Evolutionary conservation across 1,140 invertebrate genomes (phyloP).

Genomic region (Caenorhabditis briggsae): DNA sequence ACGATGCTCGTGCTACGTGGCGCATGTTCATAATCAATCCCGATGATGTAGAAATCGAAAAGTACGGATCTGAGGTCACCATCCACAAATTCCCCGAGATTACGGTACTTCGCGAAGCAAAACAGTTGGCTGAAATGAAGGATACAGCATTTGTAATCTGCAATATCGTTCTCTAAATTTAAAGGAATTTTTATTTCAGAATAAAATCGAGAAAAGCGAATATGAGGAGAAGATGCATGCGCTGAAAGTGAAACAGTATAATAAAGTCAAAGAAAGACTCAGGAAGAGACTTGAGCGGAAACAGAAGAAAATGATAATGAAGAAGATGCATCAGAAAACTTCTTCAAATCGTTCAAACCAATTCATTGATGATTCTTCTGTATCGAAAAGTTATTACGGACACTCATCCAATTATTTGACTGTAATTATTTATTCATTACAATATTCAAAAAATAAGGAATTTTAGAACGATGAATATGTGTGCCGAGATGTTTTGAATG

Average conservation of each 20-base stretch:
- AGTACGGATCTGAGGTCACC: slow-evolving; percentile 28
- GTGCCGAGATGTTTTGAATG: background rate
- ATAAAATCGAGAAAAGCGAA: slow-evolving; percentile 30
- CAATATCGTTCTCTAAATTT: background rate
- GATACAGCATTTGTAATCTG: background rate
- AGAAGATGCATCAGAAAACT: background rate
- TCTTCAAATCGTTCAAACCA: background rate
- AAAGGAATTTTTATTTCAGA: background rate
- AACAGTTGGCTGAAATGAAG: slow-evolving; percentile 20
- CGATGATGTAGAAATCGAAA: slow-evolving; percentile 10
- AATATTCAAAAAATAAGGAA: background rate
- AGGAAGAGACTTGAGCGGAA: background rate
- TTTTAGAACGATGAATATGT: background rate
- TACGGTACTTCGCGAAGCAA: background rate
- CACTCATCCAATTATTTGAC: no score
- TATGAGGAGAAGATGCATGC: background rate
- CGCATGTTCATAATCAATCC: slow-evolving; percentile 36
- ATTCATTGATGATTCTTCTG: background rate
- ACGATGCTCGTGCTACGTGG: slow-evolving; percentile 34
- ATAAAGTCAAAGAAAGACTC: background rate
- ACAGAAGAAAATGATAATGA: background rate
- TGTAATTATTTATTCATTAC: no score
- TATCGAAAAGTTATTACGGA: no score
- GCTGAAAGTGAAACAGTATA: background rate
- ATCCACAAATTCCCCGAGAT: background rate